phyloP scores from a whole-genome alignment of 1,140 invertebrate genomes.

The Cherax quadricarinatus region DNA sequence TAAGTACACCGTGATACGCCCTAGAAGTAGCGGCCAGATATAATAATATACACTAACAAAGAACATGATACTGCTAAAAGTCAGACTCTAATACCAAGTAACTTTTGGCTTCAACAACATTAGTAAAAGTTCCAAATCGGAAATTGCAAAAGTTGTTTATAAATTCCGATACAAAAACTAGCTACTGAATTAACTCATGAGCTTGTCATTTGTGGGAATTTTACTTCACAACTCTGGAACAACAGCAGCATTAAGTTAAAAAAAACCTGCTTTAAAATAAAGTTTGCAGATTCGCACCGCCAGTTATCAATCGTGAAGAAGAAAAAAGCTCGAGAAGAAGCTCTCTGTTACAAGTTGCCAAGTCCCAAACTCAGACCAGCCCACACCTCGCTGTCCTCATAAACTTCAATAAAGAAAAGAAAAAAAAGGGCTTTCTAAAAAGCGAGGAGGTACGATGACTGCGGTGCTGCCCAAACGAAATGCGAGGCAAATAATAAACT shows the following conservation, averaged over 20 bases:
- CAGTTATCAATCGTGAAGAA: neutral
- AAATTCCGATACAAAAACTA: neutral
- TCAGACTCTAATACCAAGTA: neutral
- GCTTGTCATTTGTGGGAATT: neutral
- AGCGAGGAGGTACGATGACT: neutral
- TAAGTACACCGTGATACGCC: neutral
- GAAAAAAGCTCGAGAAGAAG: neutral
- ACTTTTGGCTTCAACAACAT: neutral
- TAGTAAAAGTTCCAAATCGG: neutral
- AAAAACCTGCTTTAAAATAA: neutral
- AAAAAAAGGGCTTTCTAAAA: neutral
- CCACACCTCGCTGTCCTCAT: neutral
- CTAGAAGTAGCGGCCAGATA: neutral
- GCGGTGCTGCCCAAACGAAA: neutral
- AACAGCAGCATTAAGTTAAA: neutral
- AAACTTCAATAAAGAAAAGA: neutral
- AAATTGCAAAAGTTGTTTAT: neutral
- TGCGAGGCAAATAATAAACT: neutral
- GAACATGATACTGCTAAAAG: neutral
- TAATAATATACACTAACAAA: neutral
- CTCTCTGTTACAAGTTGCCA: neutral
- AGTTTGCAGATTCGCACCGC: neutral
- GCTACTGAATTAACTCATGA: neutral
- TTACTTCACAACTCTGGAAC: neutral
- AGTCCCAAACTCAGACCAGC: neutral